A percentile compares a stretch with the other conserved stretches of the same genome.
phyloP scores from a whole-genome alignment of 2,888 invertebrate genomes.

The Euclidia mi region DNA sequence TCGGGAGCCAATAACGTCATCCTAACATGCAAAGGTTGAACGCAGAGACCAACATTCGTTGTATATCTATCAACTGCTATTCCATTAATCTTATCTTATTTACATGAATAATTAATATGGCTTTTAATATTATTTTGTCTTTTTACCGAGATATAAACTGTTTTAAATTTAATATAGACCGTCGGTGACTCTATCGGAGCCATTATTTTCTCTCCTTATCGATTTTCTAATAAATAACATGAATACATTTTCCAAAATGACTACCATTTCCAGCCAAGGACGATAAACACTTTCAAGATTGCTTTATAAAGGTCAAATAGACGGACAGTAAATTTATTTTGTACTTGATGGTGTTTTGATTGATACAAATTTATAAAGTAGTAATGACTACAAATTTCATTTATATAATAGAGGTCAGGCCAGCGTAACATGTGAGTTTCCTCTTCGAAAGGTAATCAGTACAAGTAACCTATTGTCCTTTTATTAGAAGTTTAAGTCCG shows the following conservation, averaged over 20 bases:
- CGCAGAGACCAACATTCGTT: conserved; percentile 49
- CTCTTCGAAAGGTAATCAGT: too few species aligned
- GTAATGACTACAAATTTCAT: too few species aligned
- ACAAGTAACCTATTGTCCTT: too few species aligned
- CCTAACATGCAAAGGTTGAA: conserved; percentile 77
- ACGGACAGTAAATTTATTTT: too few species aligned
- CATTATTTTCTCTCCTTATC: conserved; percentile 6
- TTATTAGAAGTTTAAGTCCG: too few species aligned
- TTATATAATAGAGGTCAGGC: too few species aligned
- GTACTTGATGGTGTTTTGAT: too few species aligned
- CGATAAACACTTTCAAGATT: neutral
- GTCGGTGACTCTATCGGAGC: conserved; percentile 4
- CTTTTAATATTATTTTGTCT: conserved; percentile 53
- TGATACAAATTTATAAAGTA: too few species aligned
- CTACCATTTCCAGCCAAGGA: neutral
- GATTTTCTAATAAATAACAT: conserved; percentile 1
- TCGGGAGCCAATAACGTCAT: conserved; percentile 83
- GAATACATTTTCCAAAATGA: neutral
- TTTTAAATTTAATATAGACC: neutral
- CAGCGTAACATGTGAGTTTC: too few species aligned
- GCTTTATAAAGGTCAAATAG: neutral
- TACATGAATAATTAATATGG: conserved; percentile 62
- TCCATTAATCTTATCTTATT: conserved; percentile 65
- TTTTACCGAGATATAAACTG: conserved; percentile 10
- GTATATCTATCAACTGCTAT: conserved; percentile 52